These are phyloP conservation scores for Nasonia oneida DNA, from an alignment of 2,888 invertebrate species.

Conservation along the genomic window DNA sequence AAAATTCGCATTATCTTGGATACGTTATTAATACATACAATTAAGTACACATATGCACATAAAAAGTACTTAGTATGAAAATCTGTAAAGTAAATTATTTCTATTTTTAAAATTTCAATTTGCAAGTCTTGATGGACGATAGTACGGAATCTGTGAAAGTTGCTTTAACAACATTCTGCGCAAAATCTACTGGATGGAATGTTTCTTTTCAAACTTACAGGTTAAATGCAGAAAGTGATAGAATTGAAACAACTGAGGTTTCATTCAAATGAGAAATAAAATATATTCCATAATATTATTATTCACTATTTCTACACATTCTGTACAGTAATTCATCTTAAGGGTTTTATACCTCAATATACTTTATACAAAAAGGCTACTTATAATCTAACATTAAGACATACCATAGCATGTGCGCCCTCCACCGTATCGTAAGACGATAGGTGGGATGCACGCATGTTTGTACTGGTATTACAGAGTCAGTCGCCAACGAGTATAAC, in stretches of 20 bases:
- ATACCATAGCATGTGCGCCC: slow-evolving; percentile 79
- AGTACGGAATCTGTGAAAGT: slow-evolving; percentile 40
- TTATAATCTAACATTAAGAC: slow-evolving; percentile 80
- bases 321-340: slow-evolving; percentile 79
- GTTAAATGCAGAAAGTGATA: slow-evolving; percentile 56
- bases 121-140: slow-evolving; percentile 37
- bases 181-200: slow-evolving; percentile 72
- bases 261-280: slow-evolving; percentile 79
- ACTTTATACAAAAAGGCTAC: slow-evolving; percentile 80
- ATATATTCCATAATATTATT: slow-evolving; percentile 80
- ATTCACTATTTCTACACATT: slow-evolving; percentile 80
- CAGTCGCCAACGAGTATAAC: slow-evolving; percentile 79
- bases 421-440: slow-evolving; percentile 71
- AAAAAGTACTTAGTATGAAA: slow-evolving; percentile 39
- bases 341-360: slow-evolving; percentile 79
- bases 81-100: slow-evolving; percentile 36
- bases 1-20: slow-evolving; percentile 36
- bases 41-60: slow-evolving; percentile 52
- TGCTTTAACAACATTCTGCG: slow-evolving; percentile 31
- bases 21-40: slow-evolving; percentile 45
- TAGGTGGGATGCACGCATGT: slow-evolving; percentile 77
- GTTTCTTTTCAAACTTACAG: slow-evolving; percentile 62
- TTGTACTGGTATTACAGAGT: slow-evolving; percentile 80
- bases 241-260: slow-evolving; percentile 76
- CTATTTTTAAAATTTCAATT: slow-evolving; percentile 28